Conservation (phyloP, 1,140 invertebrate genomes). For the Tetraneura akinire region DNA sequence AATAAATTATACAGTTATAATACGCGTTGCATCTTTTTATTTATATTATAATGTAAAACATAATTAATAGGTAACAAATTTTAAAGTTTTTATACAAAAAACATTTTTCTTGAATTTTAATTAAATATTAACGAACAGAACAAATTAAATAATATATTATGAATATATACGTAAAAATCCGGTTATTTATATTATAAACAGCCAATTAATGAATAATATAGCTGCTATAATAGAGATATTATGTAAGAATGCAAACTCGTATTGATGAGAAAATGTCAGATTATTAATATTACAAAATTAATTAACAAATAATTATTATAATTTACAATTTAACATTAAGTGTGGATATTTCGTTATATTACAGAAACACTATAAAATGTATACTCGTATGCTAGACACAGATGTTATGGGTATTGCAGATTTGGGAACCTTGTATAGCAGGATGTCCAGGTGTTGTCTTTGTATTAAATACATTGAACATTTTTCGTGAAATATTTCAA, state of each 20-base stretch:
- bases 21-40: no score
- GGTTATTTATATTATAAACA: slow-evolving; percentile 1
- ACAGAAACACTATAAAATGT: neutral
- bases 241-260: neutral
- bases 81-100: no score
- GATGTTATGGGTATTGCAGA: neutral
- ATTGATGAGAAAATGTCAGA: neutral
- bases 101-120: no score
- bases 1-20: no score
- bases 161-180: neutral
- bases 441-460: slow-evolving; percentile 40
- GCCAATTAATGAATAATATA: neutral
- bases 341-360: neutral
- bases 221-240: neutral
- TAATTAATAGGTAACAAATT: no score
- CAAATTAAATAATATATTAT: neutral
- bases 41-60: no score
- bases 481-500: neutral
- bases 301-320: no score
- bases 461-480: neutral
- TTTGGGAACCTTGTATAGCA: neutral
- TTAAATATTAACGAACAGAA: neutral
- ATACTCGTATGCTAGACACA: no score
- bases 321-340: no score
- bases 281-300: neutral